A percentile compares a stretch with the other conserved stretches of the same genome.
phyloP scores from a whole-genome alignment of 1,140 invertebrate genomes.

The Danaus melanippus region DNA sequence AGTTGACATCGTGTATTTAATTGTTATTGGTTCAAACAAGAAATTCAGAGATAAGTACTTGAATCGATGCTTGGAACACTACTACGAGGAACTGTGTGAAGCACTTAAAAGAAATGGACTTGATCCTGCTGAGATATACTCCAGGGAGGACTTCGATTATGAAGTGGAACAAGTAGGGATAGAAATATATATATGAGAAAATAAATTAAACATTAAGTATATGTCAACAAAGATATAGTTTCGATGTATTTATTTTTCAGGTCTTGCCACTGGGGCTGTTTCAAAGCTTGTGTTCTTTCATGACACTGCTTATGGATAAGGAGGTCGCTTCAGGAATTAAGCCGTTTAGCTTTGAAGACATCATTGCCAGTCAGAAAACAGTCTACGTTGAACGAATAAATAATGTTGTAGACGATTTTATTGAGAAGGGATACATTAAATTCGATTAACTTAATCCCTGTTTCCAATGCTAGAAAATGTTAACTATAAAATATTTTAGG shows the following conservation, averaged over 20 bases:
- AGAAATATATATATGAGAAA: neutral
- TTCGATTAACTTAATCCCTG: too few species aligned
- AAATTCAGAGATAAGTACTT: conserved; percentile 56
- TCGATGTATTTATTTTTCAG: conserved; percentile 23
- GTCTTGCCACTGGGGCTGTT: conserved; percentile 30
- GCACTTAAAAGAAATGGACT: conserved; percentile 29
- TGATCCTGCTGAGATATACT: conserved; percentile 28
- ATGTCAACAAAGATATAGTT: neutral
- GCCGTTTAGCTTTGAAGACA: conserved; percentile 18
- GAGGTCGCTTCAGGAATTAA: conserved; percentile 25
- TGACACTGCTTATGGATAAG: conserved; percentile 27
- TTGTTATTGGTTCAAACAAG: conserved; percentile 67
- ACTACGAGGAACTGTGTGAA: conserved; percentile 55
- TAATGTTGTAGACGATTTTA: conserved; percentile 32
- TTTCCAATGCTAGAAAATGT: too few species aligned
- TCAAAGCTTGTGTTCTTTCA: conserved; percentile 24
- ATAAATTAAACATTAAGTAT: neutral
- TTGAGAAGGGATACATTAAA: conserved; percentile 27
- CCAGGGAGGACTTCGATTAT: conserved; percentile 30
- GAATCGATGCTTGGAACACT: conserved; percentile 58
- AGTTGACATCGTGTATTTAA: conserved; percentile 71
- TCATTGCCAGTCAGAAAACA: conserved; percentile 24
- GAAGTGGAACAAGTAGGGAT: conserved; percentile 35
- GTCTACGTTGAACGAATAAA: conserved; percentile 29
- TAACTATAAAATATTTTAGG: too few species aligned